Base-by-base conservation (phyloP, 2,888 invertebrate species). In the Polydrusus cervinus region DNA sequence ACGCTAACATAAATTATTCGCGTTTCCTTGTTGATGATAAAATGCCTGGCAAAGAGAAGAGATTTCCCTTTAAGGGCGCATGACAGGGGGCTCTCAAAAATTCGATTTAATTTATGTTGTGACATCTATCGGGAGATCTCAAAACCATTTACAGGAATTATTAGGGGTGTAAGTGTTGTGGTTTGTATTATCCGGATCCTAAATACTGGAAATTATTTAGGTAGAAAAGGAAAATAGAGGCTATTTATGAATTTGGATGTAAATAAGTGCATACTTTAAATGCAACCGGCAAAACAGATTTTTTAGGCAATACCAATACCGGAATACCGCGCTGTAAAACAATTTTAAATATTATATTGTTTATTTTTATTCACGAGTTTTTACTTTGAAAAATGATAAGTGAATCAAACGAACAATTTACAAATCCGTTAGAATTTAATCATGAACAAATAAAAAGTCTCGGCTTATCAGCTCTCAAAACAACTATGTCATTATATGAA, bases 11-110 rank as follows among this genome's bases (percentile, higher is more conserved):
- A 49, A 65, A 65, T 49, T 60, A 60, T 49, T 45, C 62, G 57
- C 61, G 73, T 66, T 64, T 73, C 68, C 60, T 34, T 34, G 47
- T 60, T 69, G 72, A 66, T 51, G 65, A 49, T 51, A 49, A 65
- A 51, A 65, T 65, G 65, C 51, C 51, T 49, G 57, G 57, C 38
- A 16, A 16, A 18, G 10, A 34, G 8, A 60, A 34, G 10, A 34
- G 8, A 60, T 16, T 60, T 60, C 16, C 40, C 18, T 16, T 60
- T 5, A 38, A 60, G 34, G 14, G 38, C 57, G 57, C 57, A 60
- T 38, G 57, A 60, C 57, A 60, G 57, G 1, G n/a, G 13, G 38
- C 38, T 11, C 9, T 38, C 0, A 38, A 60, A 60, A 60, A 9
- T 14, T 13, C 25, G 38, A 60, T 53, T n/a, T 20, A 10, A 45